Base-by-base conservation (phyloP, 1,140 invertebrate genomes). In the Dendrolimus kikuchii region DNA sequence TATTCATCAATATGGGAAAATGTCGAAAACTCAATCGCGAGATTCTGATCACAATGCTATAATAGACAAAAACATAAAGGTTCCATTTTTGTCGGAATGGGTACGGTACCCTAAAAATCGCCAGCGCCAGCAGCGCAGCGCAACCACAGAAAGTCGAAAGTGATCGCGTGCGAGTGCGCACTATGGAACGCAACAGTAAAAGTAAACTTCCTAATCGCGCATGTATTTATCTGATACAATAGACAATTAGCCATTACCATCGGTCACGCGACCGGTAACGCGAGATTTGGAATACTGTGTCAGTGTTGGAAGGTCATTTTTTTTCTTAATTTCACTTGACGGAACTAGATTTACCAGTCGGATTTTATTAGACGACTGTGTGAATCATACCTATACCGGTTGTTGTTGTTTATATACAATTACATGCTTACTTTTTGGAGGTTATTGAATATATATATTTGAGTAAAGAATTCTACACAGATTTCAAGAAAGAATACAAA, bases 121-220 rank as follows among this genome's bases (percentile, higher is more conserved):
- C 36, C n/a, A 45, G 49, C 42, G 43, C 38, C 7, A 9, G 49
- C 51, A 48, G 10, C 46, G 46, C 6, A 37, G 43, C 47, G 53
- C 9, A 38, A 46, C 46, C 45, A 57, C 68, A 57, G 71, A 76
- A 74, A 78, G 77, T 75, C 55, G 74, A 81, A 83, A 81, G 77
- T 78, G 67, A 65, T 81, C 69, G 77, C 78, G 77, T 78, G 78
- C 65, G 59, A 2, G 50, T 5, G 37, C 48, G 40, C 49, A 57
- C 40, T 48, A 23, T 64, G 59, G 71, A 71, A 73, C 72, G 71
- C 64, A 65, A 53, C 55, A 73, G 77, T 76, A 81, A 79, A 81
- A 79, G 77, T 81, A 76, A 79, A 79, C 74, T 81, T 77, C 76
- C 74, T 81, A 73, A 77, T 69, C 51, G 59, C 53, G 51, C 57